phyloP scores from a whole-genome alignment of 2,797 vertebrate species.

The Halcyon badia region DNA sequence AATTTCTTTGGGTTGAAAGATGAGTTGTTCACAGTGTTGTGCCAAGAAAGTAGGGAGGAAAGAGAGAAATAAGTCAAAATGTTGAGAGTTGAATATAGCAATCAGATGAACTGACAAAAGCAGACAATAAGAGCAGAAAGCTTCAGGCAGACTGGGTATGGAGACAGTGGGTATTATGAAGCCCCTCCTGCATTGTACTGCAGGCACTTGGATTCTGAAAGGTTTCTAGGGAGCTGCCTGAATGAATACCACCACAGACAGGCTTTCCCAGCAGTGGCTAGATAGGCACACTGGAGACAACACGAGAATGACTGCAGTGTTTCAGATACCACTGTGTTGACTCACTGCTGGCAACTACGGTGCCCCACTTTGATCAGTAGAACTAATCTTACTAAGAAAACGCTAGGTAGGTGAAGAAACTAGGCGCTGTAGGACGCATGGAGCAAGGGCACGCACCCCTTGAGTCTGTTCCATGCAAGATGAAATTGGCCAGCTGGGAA shows the following conservation, averaged over 20 bases:
- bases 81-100: neutral
- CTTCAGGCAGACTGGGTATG: neutral
- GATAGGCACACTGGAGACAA: neutral
- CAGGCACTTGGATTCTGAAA: neutral
- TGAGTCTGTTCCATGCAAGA: rapidly evolving
- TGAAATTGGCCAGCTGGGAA: neutral
- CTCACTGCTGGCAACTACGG: neutral
- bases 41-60: neutral
- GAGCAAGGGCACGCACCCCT: neutral
- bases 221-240: neutral
- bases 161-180: neutral
- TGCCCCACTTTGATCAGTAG: neutral
- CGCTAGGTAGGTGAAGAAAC: neutral
- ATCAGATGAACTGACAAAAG: neutral
- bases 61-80: neutral
- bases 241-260: neutral
- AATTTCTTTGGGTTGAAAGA: slow-evolving; percentile 36
- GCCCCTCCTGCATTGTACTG: neutral
- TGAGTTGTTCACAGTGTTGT: neutral
- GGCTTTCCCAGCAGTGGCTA: neutral
- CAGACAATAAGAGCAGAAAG: neutral
- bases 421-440: rapidly evolving
- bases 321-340: neutral
- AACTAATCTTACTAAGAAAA: neutral
- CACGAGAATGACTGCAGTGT: neutral